Evolutionary conservation across 2,113 vertebrate species (phyloP), one percentile per base, ranked within the genome.

Genomic region (Pelvicachromis taeniatus): DNA sequence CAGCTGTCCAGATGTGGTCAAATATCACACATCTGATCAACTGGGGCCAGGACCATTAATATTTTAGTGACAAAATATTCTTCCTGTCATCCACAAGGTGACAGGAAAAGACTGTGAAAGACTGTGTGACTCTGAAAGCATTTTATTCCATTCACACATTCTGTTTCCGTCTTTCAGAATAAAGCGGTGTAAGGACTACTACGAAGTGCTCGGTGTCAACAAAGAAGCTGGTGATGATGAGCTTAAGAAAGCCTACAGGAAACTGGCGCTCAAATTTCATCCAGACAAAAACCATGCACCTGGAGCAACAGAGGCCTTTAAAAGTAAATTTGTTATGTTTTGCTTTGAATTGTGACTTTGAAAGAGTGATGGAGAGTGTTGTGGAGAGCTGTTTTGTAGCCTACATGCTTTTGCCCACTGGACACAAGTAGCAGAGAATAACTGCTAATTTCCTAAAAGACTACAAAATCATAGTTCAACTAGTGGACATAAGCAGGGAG

Each of bases 221-320:
- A 99, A 99, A 95, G 98, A 99, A 87, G 97, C 98, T 42, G 95
- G 93, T 81, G 99, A 99, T 35, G 98, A 99, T 78, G 99, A 99
- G 89, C 95, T 99, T 53, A 99, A 99, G 96, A 99, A 97, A 88
- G 97, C 98, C 75, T 99, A 99, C 91, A 97, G 98, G 92, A 99
- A 98, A 93, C 97, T 99, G 85, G 99, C 99, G 13, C 96, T 99
- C 89, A 99, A 98, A 95, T 99, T 98, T 92, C 99, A 99, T 91
- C 99, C 99, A 8, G 99, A 99, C 93, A 99, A 99, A 95, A 99
- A 99, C 83, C 98, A 97, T 3, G 97, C 98, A 48, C 98, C 98
- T 4, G 99, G 98, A 96, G 99, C 99, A 83, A 99, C 99, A 21
- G 99, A 99, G 82, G 99, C 98, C 92, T 99, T 99, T 95, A 99